Evolutionary conservation across 1,140 invertebrate genomes (phyloP), one percentile per base, ranked within the genome.

Genomic region (Choristoneura fumiferana): DNA sequence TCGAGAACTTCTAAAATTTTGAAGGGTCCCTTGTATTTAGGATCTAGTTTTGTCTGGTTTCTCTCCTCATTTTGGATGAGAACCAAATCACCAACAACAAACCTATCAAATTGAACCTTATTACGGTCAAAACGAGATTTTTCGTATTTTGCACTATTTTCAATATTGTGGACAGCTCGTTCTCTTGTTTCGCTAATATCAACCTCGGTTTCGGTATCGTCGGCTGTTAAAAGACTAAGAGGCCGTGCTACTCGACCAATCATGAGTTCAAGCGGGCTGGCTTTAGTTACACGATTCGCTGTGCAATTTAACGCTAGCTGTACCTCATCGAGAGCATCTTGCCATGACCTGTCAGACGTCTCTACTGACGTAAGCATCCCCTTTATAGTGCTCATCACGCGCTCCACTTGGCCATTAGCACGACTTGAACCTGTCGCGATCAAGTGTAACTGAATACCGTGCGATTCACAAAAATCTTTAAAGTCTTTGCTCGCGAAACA

Each of bases 291-390:
- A 13, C 60, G 63, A n/a, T n/a, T n/a, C n/a, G n/a, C n/a, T n/a
- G n/a, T n/a, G n/a, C n/a, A n/a, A n/a, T n/a, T n/a, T n/a, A 65
- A 14, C 9, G 71, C 63, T 45, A 76, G 45, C 60, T 78, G 71
- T 17, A 74, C 56, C 8, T 71, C 66, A 18, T 39, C 53, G 9
- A 76, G 38, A 14, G 60, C 60, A 35, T 67, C 66, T 36, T 74
- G 71, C 69, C 66, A 77, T 3, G 54, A 38, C 9, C 8, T 1
- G 1, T 56, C 36, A 17, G 0, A 38, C 1, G 17, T n/a, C 10
- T 56, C 54, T 15, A 56, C 15, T 1, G 63, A 60, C 5, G 74
- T 74, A 14, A 76, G 40, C 65, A 76, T 68, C 40, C 57, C 62
- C 33, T 66, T 72, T 9, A 78, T 0, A 0, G 10, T 1, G 14